Base-by-base conservation (phyloP, 2,888 invertebrate species). In the Acrocyrtus sp. region DNA sequence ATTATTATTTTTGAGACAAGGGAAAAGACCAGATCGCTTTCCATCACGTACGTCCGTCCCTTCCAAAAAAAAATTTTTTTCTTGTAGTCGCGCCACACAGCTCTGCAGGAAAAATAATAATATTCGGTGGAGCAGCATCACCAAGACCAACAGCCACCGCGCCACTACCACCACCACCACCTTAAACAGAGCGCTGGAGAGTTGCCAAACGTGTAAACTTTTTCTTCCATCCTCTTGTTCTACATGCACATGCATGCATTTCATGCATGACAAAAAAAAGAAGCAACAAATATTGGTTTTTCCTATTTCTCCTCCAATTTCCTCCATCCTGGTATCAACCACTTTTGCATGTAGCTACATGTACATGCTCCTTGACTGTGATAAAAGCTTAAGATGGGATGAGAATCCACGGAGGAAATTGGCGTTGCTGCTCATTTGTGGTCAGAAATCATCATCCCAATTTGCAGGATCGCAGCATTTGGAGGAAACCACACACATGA, bases 221-320 rank as follows among this genome's bases (percentile, higher is more conserved):
- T 50, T 34, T 65, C 57, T 41, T 3, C 24, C 43, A 22, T 41
- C 41, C 39, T 17, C 45, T 56, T 34, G 39, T 34, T 45, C 65
- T 65, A 26, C 15, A 45, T n/a, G 26, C 29, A 29, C 53, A 12
- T 60, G 51, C 50, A 50, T n/a, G 66, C 22, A 51, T 43, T 57
- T 41, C 27, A 66, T 19, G 60, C 21, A 41, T 50, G 22, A 21
- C 1, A 41, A 22, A 21, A 24, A n/a, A 51, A 54, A 27, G 51
- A 70, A 62, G 70, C 70, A 70, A 70, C 70, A 70, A 70, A 70
- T 70, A 70, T 70, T 57, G 50, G 50, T 57, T 56, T 69, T 50
- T 50, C 51, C 45, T 15, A 58, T 50, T 21, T 15, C 19, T 10
- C 10, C 27, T 5, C 27, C 21, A 50, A 50, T 68, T 50, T 48